These are phyloP conservation scores for Archips crataeganus DNA, from an alignment of 2,888 invertebrate species.

Conservation along the genomic window DNA sequence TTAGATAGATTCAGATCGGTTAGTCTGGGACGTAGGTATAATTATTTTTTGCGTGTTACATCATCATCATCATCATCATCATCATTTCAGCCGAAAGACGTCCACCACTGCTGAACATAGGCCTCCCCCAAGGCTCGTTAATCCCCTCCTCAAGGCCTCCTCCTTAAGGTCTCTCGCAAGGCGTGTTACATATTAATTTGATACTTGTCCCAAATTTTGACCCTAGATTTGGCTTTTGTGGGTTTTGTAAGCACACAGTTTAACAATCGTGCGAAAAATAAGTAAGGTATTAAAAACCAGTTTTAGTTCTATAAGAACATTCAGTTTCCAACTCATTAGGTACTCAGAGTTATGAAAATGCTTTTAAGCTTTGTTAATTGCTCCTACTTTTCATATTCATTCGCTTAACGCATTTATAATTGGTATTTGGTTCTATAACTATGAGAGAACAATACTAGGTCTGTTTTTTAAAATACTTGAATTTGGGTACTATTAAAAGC, in stretches of 20 bases:
- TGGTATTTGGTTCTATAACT: background rate
- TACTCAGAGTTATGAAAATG: slow-evolving; percentile 4
- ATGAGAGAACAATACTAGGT: background rate
- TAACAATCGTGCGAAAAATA: background rate
- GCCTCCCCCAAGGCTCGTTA: too few relatives aligned
- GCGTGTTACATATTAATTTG: too few relatives aligned
- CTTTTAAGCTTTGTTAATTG: slow-evolving; percentile 19
- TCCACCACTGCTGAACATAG: too few relatives aligned
- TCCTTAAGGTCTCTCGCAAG: too few relatives aligned
- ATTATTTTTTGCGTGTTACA: too few relatives aligned
- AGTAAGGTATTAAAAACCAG: slow-evolving; percentile 16
- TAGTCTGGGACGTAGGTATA: too few relatives aligned
- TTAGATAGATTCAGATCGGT: too few relatives aligned
- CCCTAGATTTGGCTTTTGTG: background rate
- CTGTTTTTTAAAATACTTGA: background rate
- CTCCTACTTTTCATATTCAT: slow-evolving; percentile 36
- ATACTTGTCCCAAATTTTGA: too few relatives aligned
- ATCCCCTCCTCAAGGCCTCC: too few relatives aligned
- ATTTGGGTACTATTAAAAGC: too few relatives aligned
- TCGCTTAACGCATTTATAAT: slow-evolving; percentile 41
- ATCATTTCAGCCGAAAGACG: too few relatives aligned
- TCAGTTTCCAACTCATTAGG: slow-evolving; percentile 32
- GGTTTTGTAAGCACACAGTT: background rate
- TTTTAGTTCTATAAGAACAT: slow-evolving; percentile 23
- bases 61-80: too few relatives aligned